phyloP scores from a whole-genome alignment of 2,113 vertebrate species.

The Ptyas mucosa region DNA sequence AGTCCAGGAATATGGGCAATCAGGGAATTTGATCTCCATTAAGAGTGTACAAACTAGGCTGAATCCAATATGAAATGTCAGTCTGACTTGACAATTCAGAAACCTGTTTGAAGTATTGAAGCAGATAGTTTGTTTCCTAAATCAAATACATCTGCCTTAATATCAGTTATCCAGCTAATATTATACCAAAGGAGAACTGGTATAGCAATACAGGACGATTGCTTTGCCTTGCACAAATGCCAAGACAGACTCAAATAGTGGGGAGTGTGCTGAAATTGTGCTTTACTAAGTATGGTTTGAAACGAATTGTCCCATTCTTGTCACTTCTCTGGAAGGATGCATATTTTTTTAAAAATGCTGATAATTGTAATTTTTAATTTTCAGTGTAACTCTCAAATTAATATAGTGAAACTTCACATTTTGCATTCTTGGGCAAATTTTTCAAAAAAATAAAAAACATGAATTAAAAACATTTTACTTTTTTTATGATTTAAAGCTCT shows the following conservation, averaged over 20 bases:
- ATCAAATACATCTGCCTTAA: background rate
- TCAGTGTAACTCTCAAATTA: slow-evolving; percentile 32
- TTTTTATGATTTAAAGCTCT: background rate
- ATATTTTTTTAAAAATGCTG: slow-evolving; percentile 47
- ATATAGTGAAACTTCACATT: slow-evolving; percentile 31
- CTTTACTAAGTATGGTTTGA: slow-evolving; percentile 23
- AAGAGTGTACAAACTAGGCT: background rate
- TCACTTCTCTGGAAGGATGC: slow-evolving; percentile 17
- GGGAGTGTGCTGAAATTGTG: background rate
- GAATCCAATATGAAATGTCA: background rate
- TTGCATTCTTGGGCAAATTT: slow-evolving; percentile 40
- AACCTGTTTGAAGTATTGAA: background rate
- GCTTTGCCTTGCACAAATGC: background rate
- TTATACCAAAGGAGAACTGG: background rate
- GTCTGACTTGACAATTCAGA: background rate
- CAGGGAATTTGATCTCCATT: background rate
- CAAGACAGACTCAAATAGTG: background rate
- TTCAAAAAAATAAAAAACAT: slow-evolving; percentile 56
- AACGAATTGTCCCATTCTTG: slow-evolving; percentile 19
- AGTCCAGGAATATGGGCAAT: background rate
- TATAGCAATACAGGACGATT: background rate
- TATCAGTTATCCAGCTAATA: background rate
- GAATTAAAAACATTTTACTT: slow-evolving; percentile 30
- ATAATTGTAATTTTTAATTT: slow-evolving; percentile 49
- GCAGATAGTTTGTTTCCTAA: background rate